These are phyloP conservation scores for Riparia riparia DNA, from an alignment of 2,113 vertebrate genomes.

Conservation along the genomic window DNA sequence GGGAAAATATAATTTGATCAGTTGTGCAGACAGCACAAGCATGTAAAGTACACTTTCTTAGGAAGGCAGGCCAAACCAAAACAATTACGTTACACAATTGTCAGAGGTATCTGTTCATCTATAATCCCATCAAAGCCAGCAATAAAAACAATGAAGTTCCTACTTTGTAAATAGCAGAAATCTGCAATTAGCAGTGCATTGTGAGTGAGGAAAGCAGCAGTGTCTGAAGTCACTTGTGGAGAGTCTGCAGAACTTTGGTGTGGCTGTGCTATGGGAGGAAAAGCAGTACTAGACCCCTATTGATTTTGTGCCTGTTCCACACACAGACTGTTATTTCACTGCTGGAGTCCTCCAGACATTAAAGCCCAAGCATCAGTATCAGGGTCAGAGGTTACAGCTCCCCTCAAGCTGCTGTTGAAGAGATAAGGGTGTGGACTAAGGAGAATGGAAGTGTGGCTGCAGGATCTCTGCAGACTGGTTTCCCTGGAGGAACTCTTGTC, in stretches of 20 bases:
- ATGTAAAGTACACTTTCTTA: neutral
- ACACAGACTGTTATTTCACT: neutral
- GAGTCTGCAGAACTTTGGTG: neutral
- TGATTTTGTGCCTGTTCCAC: neutral
- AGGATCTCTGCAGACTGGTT: neutral
- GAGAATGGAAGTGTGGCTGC: neutral
- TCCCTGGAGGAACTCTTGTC: neutral
- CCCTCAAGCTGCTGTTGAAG: neutral
- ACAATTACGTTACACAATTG: neutral
- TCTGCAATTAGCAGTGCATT: neutral
- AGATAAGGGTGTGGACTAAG: neutral
- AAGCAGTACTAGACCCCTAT: neutral
- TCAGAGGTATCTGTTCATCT: neutral
- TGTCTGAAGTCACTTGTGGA: neutral
- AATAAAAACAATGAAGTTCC: neutral
- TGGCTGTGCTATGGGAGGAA: neutral
- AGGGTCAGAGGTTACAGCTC: neutral
- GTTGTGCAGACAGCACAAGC: neutral
- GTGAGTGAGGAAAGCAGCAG: neutral
- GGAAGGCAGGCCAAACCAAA: neutral
- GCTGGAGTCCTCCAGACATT: neutral
- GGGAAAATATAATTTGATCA: neutral
- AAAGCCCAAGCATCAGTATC: fast-evolving
- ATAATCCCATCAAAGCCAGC: neutral
- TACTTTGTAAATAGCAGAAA: neutral